These are phyloP conservation scores for Drosophila eohydei DNA, from an alignment of 2,888 invertebrate genomes.

Conservation along the genomic window DNA sequence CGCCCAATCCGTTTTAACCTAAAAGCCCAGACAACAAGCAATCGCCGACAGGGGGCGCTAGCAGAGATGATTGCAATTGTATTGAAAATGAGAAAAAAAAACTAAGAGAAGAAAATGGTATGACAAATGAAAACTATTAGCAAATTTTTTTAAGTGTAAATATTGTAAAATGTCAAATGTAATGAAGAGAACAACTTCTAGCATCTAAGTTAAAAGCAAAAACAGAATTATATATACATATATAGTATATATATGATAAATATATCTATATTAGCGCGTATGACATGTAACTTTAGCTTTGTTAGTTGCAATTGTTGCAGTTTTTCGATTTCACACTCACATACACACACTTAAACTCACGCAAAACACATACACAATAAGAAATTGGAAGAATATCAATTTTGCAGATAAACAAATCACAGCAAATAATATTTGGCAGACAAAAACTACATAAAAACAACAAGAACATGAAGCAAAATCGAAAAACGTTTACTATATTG, in stretches of 20 bases:
- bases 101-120: slow-evolving; percentile 35
- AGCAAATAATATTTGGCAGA: slow-evolving; percentile 30
- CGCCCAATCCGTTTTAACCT: background rate
- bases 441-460: slow-evolving; percentile 18
- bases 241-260: slow-evolving; percentile 33
- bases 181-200: slow-evolving; percentile 53
- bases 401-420: slow-evolving; percentile 3
- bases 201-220: slow-evolving; percentile 48
- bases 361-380: slow-evolving; percentile 11
- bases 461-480: slow-evolving; percentile 51
- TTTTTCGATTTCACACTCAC: slow-evolving; percentile 65
- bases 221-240: slow-evolving; percentile 34
- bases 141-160: slow-evolving; percentile 78
- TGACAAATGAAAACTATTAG: slow-evolving; percentile 73
- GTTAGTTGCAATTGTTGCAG: slow-evolving; percentile 79
- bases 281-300: slow-evolving; percentile 73
- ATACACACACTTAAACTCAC: slow-evolving; percentile 8
- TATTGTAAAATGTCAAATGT: slow-evolving; percentile 65
- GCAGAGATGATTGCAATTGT: slow-evolving; percentile 60
- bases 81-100: slow-evolving; percentile 32
- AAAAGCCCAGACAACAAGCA: slow-evolving; percentile 20
- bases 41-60: slow-evolving; percentile 44
- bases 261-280: slow-evolving; percentile 66
- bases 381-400: slow-evolving; percentile 5
- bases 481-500: slow-evolving; percentile 79